Base-by-base conservation (phyloP, 2,113 vertebrate species). In the Sisor rabdophorus region DNA sequence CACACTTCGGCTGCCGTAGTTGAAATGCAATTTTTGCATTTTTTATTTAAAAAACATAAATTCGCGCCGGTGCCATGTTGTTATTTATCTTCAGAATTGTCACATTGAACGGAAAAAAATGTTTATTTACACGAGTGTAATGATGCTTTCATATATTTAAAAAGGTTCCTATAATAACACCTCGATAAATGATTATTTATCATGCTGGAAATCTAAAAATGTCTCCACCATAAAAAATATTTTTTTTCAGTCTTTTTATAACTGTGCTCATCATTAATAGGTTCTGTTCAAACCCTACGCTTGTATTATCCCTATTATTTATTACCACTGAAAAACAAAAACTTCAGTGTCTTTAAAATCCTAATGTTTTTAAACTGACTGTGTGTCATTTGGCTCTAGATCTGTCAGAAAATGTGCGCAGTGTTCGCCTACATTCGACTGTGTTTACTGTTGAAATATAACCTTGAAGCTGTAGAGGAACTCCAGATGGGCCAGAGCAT, bases 391-490 rank as follows among this genome's bases (percentile, higher is more conserved):
- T 72, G 76, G 76, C 69, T 72, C 48, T 15, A 22, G 52, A 72
- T 72, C 65, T 72, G 32, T 72, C 69, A 55, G 69, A 50, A 65
- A 15, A 36, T 67, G 53, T 48, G 63, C 56, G 61, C 24, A 68
- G 50, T 72, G 77, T 56, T 72, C 52, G 50, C 59, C 60, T 52
- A 73, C 50, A 55, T 70, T 79, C 30, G 30, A 50, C 60, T 69
- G 61, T 40, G 69, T 79, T 77, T 60, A 52, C 78, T 77, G 73
- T 77, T 73, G 65, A 88, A 87, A 85, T 88, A 85, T 88, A 91
- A 88, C 89, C 86, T 90, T 88, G 89, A 85, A 89, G 87, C 87
- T 81, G 83, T 85, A 86, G 60, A 79, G 77, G 86, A 83, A 87
- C 83, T 87, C 84, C 87, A 85, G 77, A 87, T 81, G 85, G 85